Evolutionary conservation across 1,140 invertebrate genomes (phyloP).

Genomic region (Brevipalpus yothersi): DNA sequence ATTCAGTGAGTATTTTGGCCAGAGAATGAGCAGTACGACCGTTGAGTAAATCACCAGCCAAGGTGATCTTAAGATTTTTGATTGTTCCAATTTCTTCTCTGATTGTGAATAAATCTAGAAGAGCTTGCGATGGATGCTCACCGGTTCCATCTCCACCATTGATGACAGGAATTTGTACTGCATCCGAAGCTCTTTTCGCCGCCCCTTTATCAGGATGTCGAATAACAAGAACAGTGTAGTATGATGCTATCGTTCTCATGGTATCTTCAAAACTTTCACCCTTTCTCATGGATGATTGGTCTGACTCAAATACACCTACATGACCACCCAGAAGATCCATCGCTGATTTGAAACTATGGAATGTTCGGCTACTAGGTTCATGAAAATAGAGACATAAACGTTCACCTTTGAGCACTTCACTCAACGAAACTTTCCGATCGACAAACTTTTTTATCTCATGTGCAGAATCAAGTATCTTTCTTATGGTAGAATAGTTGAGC

Average conservation of each 20-base stretch:
- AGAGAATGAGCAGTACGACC: constrained; percentile 94
- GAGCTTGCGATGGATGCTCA: constrained; percentile 93
- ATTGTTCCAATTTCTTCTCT: constrained; percentile 95
- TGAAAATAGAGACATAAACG: constrained; percentile 90
- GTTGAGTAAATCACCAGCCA: constrained; percentile 85
- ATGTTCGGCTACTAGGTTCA: constrained; percentile 86
- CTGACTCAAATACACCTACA: constrained; percentile 65
- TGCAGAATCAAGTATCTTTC: constrained; percentile 80
- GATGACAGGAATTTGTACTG: constrained; percentile 64
- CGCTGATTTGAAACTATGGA: constrained; percentile 80
- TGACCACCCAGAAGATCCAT: constrained; percentile 82
- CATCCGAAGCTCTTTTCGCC: constrained; percentile 45
- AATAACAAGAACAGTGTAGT: constrained; percentile 66
- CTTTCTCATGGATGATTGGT: constrained; percentile 77
- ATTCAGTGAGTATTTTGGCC: constrained; percentile 61
- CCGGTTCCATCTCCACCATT: constrained; percentile 96
- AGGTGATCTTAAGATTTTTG: constrained; percentile 57
- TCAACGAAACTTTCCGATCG: constrained; percentile 33
- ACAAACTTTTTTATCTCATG: constrained; percentile 57
- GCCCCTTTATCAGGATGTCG: constrained; percentile 81
- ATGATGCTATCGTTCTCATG: constrained; percentile 23
- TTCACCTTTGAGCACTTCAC: constrained; percentile 34
- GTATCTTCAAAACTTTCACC: constrained; percentile 71
- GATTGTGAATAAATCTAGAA: constrained; percentile 93
- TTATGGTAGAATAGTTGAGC: constrained; percentile 62